Percentiles rank a stretch among this genome's conserved stretches.
These are phyloP conservation scores for Zenarchopterus dispar DNA, from an alignment of 2,797 vertebrate species.

Conservation along the genomic window DNA sequence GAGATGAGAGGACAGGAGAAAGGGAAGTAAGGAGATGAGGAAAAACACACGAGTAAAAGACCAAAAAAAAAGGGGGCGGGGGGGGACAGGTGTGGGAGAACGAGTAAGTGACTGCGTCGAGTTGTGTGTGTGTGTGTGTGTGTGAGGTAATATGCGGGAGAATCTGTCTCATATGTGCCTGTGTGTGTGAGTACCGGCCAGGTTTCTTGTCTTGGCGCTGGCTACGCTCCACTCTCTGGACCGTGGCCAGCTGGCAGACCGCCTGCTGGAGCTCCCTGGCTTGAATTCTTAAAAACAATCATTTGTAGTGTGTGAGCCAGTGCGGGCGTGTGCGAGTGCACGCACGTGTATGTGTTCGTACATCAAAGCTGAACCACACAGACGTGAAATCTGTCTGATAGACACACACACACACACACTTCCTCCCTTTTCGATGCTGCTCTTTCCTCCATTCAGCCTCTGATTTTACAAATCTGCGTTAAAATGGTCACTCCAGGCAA, in stretches of 20 bases:
- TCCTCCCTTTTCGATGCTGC: conserved; percentile 28
- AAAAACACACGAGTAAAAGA: conserved; percentile 49
- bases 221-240: conserved; percentile 86
- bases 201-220: conserved; percentile 73
- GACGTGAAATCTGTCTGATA: conserved; percentile 70
- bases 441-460: conserved; percentile 37
- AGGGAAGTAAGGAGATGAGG: conserved; percentile 54
- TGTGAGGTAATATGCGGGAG: conserved; percentile 22
- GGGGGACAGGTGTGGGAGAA: conserved; percentile 66
- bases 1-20: conserved; percentile 61
- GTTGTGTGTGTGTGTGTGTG: conserved; percentile 17
- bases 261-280: conserved; percentile 84
- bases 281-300: conserved; percentile 85
- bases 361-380: conserved; percentile 75
- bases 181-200: conserved; percentile 55
- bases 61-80: conserved; percentile 59
- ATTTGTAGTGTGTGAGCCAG: conserved; percentile 75
- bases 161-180: conserved; percentile 23
- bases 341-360: conserved; percentile 46
- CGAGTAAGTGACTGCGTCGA: conserved; percentile 14
- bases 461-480: conserved; percentile 65
- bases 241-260: conserved; percentile 89
- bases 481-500: conserved; percentile 55
- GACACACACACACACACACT: conserved; percentile 31
- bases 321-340: conserved; percentile 26